Conservation (phyloP, 2,888 invertebrate species). For the Hirtodrosophila cameraria region DNA sequence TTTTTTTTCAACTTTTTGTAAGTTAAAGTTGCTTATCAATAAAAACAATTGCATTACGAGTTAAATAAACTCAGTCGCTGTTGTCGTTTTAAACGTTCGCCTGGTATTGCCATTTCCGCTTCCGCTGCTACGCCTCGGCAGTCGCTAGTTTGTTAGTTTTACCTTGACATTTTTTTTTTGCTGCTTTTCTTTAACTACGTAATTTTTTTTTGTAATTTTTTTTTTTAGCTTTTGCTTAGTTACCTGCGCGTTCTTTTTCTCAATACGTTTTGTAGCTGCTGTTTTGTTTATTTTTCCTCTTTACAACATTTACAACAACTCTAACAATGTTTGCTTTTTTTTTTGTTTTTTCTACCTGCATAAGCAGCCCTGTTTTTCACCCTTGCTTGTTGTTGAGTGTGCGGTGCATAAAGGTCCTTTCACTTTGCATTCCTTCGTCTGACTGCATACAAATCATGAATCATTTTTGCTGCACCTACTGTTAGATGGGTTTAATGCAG, state of each 20-base stretch:
- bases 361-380: slow-evolving; percentile 10
- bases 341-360: slow-evolving; percentile 13
- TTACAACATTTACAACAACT: slow-evolving; percentile 57
- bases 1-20: slow-evolving; percentile 10
- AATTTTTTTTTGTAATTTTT: slow-evolving; percentile 13
- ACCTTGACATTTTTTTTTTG: slow-evolving; percentile 75
- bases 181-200: slow-evolving; percentile 36
- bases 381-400: slow-evolving; percentile 40
- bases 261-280: slow-evolving; percentile 19
- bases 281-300: slow-evolving; percentile 20
- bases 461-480: slow-evolving; percentile 65
- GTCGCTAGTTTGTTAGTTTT: slow-evolving; percentile 68
- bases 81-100: slow-evolving; percentile 51
- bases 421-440: slow-evolving; percentile 62
- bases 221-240: slow-evolving; percentile 42
- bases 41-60: slow-evolving; percentile 36
- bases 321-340: slow-evolving; percentile 76
- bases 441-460: slow-evolving; percentile 69
- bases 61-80: slow-evolving; percentile 48
- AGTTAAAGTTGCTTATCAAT: slow-evolving; percentile 59
- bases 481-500: slow-evolving; percentile 66
- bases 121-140: slow-evolving; percentile 58
- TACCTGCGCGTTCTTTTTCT: slow-evolving; percentile 36
- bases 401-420: slow-evolving; percentile 51
- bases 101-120: slow-evolving; percentile 67